Base-by-base conservation (phyloP, 2,113 vertebrate species). In the Paramormyrops kingsleyae region DNA sequence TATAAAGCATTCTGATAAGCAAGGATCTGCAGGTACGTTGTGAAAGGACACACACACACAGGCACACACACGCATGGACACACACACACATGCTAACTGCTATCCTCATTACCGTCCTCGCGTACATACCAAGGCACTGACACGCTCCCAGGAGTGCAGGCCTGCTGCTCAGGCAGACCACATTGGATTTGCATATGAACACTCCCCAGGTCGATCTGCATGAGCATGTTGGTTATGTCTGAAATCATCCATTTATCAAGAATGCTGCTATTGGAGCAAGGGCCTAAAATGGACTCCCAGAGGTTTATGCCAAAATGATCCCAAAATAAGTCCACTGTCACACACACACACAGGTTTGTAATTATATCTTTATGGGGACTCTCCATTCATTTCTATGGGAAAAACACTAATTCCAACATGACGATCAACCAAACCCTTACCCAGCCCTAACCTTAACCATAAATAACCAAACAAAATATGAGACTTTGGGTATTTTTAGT, bases 61-160 rank as follows among this genome's bases (percentile, higher is more conserved):
- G 3, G 4, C 42, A 42, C 42, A 42, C 42, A 42, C 42, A 42
- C 3, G 0, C 42, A 42, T 3, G 3, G 2, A 42, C 66, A 83
- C 91, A 62, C 80, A 42, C 70, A 74, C 91, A 91, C 83, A 91
- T 35, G 59, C 59, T 66, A 27, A 66, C 24, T n/a, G 24, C 24
- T 3, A 66, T 66, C 24, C 59, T 66, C 59, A 3, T 66, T 66
- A 27, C 7, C 59, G 2, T 10, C 59, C n/a, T 66, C 15, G 13
- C 15, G 3, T 5, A 35, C 70, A 15, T 35, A 17, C 70, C 31
- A 13, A 74, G 31, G 27, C 70, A 35, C 27, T 39, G 27, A 74
- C 31, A 35, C 31, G 5, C 31, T 17, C 27, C 31, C 12, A 4
- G 31, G 31, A 39, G 9, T 9, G 66, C 66, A 74, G 13, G n/a